These are phyloP conservation scores for Mus caroli DNA, from an alignment of 2,797 vertebrate genomes.

Conservation along the genomic window DNA sequence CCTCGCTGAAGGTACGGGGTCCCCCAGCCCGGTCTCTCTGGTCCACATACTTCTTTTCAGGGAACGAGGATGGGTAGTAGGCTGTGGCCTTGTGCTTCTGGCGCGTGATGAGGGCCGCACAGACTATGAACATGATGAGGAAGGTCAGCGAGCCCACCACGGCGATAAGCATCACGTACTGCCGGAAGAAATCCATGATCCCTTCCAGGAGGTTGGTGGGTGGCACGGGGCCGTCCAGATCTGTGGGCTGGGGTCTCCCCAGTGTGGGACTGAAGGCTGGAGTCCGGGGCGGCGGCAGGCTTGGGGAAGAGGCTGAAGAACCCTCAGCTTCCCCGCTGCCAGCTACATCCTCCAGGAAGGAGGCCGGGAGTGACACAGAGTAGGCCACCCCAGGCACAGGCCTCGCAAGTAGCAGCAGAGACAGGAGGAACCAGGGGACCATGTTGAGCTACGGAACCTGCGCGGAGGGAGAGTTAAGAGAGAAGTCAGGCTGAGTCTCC, in stretches of 20 bases:
- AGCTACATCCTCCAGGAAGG: conserved; percentile 84
- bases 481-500: background rate
- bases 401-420: conserved; percentile 71
- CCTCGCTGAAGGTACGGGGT: conserved; percentile 88
- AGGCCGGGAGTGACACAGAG: background rate
- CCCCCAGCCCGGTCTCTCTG: conserved; percentile 90
- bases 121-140: conserved; percentile 95
- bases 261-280: conserved; percentile 85
- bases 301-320: conserved; percentile 87
- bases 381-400: background rate
- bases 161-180: conserved; percentile 94
- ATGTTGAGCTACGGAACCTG: conserved; percentile 40
- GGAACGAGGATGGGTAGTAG: conserved; percentile 93
- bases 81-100: conserved; percentile 96
- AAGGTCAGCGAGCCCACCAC: conserved; percentile 95
- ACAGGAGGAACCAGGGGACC: conserved; percentile 38
- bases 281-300: conserved; percentile 83
- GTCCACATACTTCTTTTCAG: conserved; percentile 91
- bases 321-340: conserved; percentile 94
- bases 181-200: conserved; percentile 96
- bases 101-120: conserved; percentile 94
- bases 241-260: conserved; percentile 78
- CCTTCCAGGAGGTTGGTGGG: conserved; percentile 90
- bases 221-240: conserved; percentile 91
- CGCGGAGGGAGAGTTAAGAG: background rate